phyloP scores from a whole-genome alignment of 1,140 invertebrate genomes.

The Drosophila truncata region DNA sequence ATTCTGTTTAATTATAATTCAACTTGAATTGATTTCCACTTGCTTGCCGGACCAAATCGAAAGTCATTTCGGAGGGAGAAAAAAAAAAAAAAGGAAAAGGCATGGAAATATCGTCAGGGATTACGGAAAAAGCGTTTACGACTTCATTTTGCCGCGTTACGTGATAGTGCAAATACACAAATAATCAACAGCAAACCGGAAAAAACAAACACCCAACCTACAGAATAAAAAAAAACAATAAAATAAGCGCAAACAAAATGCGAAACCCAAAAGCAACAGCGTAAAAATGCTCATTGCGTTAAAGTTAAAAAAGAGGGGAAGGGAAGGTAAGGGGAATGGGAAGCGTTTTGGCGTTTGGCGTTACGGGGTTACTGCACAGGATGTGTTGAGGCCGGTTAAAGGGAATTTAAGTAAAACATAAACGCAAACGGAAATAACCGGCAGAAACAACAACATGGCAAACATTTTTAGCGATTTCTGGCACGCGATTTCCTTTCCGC shows the following conservation, averaged over 20 bases:
- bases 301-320: constrained; percentile 2
- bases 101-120: constrained; percentile 8
- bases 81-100: not conserved
- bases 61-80: not conserved
- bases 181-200: constrained; percentile 67
- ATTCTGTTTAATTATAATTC: constrained; percentile 30
- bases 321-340: not conserved
- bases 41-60: constrained; percentile 21
- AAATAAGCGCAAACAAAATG: constrained; percentile 23
- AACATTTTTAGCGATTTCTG: constrained; percentile 74
- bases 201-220: constrained; percentile 11
- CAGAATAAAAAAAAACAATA: constrained; percentile 30
- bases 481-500: constrained; percentile 74
- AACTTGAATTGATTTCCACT: constrained; percentile 43
- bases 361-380: constrained; percentile 23
- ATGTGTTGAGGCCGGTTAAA: constrained; percentile 81
- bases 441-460: constrained; percentile 46
- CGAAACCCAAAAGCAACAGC: constrained; percentile 66
- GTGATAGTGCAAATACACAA: constrained; percentile 75
- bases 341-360: constrained; percentile 11
- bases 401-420: constrained; percentile 82
- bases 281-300: constrained; percentile 59
- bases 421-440: constrained; percentile 79
- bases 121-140: constrained; percentile 54
- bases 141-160: constrained; percentile 74